Base-by-base conservation (phyloP, 2,888 invertebrate genomes). In the Amiota minor region DNA sequence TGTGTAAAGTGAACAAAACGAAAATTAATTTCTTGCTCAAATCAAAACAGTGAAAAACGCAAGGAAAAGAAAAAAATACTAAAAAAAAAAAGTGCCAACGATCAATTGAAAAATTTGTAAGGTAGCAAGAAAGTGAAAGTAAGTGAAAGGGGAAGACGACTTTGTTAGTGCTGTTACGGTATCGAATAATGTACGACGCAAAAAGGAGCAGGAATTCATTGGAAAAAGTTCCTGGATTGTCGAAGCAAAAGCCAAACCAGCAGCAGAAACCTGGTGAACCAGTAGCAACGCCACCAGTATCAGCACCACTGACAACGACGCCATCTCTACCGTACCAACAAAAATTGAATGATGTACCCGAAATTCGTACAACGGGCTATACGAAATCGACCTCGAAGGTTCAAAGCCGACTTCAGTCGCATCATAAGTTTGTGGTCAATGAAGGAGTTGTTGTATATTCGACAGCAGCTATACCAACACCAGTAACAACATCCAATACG, bases 151-250 rank as follows among this genome's bases (percentile, higher is more conserved):
- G 0, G 35, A 6, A 35, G 4, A 47, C 23, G 49, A 50, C 53
- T 72, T 62, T 64, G 71, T 46, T 73, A 18, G 67, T 73, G 72
- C 74, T 45, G 68, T 62, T 69, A n/a, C n/a, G n/a, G 45, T 23
- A 61, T 75, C 77, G 78, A 87, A 87, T 87, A 79, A 88, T 88
- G 88, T 85, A 88, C 87, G 88, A 88, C 81, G 80, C 86, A 81
- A 88, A 86, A 80, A 88, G 87, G 77, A 76, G 70, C 68, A 83
- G 82, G 84, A 88, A 86, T 76, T 79, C 78, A 81, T 86, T 85
- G 84, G 81, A 86, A 77, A 88, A 88, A 84, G 82, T 86, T 81
- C 83, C 87, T 82, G 76, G 35, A 6, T 35, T 81, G 76, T 79
- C 84, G n/a, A 88, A 87, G 78, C 78, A 79, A 78, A 80, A 76